Conservation (phyloP, 2,113 vertebrate species). For the Oenanthe oenanthe region DNA sequence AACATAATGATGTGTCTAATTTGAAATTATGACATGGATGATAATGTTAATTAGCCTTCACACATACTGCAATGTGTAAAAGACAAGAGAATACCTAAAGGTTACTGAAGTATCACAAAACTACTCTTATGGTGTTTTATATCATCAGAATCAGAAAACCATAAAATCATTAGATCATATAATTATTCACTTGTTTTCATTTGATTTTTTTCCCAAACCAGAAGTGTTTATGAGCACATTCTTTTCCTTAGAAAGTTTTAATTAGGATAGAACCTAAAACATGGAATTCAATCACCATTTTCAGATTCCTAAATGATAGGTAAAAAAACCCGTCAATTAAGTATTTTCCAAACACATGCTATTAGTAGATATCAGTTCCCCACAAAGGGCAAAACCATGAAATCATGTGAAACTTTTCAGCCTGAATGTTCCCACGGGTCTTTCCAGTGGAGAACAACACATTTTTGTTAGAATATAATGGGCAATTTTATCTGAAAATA, state of each 20-base stretch:
- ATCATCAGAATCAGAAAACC: background rate
- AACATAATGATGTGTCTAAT: constrained; percentile 35
- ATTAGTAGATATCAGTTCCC: background rate
- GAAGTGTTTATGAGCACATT: background rate
- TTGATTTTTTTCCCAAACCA: background rate
- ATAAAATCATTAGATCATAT: background rate
- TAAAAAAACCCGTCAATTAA: background rate
- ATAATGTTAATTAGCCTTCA: constrained; percentile 18
- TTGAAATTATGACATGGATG: constrained; percentile 38
- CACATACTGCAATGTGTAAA: background rate
- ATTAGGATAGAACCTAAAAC: background rate
- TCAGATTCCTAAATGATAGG: background rate
- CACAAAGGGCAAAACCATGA: background rate
- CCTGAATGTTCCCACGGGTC: background rate
- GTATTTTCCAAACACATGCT: background rate
- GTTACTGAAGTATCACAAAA: background rate
- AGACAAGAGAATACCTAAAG: background rate
- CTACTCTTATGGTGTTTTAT: background rate
- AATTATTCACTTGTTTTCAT: background rate
- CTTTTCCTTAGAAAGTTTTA: background rate
- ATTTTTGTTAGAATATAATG: background rate
- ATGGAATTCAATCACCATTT: background rate
- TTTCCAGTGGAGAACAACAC: background rate
- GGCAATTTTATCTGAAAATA: background rate
- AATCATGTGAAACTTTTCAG: background rate